Conservation (phyloP, 2,888 invertebrate species). For the Lissocephala sabroskyi region DNA sequence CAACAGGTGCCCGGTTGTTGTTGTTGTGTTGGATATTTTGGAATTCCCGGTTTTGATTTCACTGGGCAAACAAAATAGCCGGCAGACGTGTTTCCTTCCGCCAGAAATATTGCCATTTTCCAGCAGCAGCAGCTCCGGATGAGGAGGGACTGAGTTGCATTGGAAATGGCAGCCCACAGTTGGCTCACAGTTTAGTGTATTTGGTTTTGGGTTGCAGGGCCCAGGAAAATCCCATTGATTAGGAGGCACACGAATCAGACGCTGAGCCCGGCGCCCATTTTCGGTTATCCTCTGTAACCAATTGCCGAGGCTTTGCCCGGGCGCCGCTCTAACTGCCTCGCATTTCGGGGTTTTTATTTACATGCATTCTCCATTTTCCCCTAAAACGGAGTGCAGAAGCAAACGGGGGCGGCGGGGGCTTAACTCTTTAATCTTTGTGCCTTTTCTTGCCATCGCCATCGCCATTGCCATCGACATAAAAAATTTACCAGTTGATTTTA, state of each 20-base stretch:
- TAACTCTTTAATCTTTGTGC: slow-evolving; percentile 58
- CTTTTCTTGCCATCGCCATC: slow-evolving; percentile 33
- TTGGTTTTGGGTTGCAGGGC: not conserved
- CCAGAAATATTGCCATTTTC: not conserved
- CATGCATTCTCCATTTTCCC: slow-evolving; percentile 6
- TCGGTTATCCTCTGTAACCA: slow-evolving; percentile 11
- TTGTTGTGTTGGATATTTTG: slow-evolving; percentile 47
- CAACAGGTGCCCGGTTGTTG: too few species aligned
- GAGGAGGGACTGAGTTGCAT: too few species aligned
- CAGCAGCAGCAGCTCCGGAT: not conserved
- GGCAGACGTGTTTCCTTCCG: slow-evolving; percentile 56
- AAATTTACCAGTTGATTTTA: slow-evolving; percentile 66
- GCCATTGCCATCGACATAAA: slow-evolving; percentile 41
- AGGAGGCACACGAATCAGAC: too few species aligned
- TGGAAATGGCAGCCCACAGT: not conserved
- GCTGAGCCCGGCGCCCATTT: too few species aligned
- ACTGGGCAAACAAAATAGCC: slow-evolving; percentile 62
- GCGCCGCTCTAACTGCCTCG: not conserved
- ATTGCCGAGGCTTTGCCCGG: too few species aligned
- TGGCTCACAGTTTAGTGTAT: not conserved
- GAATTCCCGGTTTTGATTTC: slow-evolving; percentile 61
- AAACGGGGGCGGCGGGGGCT: slow-evolving; percentile 28
- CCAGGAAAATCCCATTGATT: too few species aligned
- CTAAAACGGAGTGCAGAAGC: too few species aligned
- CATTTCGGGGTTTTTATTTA: slow-evolving; percentile 1